Percentiles rank a stretch among this genome's conserved stretches.
Evolutionary conservation across 2,113 vertebrate genomes (phyloP).

Genomic region (Sphaerodactylus townsendi): DNA sequence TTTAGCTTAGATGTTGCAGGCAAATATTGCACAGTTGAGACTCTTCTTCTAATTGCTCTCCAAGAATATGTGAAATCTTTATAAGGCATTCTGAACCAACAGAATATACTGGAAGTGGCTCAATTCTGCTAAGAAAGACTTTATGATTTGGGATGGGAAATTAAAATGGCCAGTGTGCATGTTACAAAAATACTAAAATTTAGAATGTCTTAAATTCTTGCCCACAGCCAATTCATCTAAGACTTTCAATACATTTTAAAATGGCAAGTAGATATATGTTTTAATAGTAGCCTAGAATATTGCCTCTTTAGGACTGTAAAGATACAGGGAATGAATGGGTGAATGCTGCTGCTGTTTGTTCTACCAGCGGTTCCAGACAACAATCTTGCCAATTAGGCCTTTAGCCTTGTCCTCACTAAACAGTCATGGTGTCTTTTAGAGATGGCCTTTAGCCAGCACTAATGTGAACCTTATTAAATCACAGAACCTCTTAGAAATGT

Average conservation of each 20-base stretch:
- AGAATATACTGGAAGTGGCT: background rate
- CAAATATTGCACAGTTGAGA: background rate
- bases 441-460: too few relatives aligned
- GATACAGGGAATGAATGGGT: background rate
- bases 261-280: background rate
- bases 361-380: background rate
- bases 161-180: background rate
- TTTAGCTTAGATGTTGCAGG: background rate
- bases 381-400: background rate
- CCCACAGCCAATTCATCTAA: background rate
- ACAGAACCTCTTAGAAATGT: background rate
- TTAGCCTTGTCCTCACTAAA: background rate
- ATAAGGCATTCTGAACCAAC: background rate
- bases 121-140: background rate
- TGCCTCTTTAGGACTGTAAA: background rate
- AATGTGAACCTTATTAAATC: background rate
- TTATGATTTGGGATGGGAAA: background rate
- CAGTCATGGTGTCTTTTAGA: background rate
- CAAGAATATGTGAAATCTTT: background rate
- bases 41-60: background rate
- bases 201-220: background rate
- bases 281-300: background rate
- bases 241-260: background rate
- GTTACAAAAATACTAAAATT: background rate
- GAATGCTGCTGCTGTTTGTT: background rate